Evolutionary conservation across 2,797 vertebrate species (phyloP).

Genomic region (Aldrovandia affinis): DNA sequence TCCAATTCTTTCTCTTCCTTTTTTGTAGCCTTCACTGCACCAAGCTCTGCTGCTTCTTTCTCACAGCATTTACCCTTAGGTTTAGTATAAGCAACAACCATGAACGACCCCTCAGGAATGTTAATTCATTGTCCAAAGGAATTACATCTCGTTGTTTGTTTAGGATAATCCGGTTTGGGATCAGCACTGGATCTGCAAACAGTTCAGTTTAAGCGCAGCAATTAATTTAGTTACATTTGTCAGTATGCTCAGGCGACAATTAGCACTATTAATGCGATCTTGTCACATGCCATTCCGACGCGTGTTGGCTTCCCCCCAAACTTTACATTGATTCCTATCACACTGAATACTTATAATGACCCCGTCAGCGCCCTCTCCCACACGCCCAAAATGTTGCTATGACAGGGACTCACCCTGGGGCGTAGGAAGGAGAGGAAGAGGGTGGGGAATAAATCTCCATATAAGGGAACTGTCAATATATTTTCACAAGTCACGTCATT

Average conservation of each 20-base stretch:
- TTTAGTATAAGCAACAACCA: background rate
- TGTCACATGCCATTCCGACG: constrained; percentile 42
- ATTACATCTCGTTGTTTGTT: constrained; percentile 37
- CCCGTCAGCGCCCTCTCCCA: constrained; percentile 25
- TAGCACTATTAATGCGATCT: constrained; percentile 51
- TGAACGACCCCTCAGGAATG: background rate
- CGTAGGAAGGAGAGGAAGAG: background rate
- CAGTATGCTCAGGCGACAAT: constrained; percentile 43
- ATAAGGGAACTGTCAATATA: constrained; percentile 40
- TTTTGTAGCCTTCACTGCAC: background rate
- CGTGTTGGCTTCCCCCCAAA: constrained; percentile 41
- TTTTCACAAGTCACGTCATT: constrained; percentile 31
- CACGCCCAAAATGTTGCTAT: constrained; percentile 35
- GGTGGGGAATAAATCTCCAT: constrained; percentile 31
- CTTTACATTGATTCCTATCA: constrained; percentile 42
- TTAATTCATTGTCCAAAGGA: constrained; percentile 37
- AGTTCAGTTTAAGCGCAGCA: constrained; percentile 42
- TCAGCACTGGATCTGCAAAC: constrained; percentile 35
- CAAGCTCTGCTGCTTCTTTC: background rate
- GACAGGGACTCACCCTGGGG: constrained; percentile 38
- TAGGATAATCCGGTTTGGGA: constrained; percentile 36
- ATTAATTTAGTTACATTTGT: constrained; percentile 52
- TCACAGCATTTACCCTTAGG: background rate
- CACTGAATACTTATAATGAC: constrained; percentile 39
- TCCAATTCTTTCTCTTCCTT: background rate